phyloP scores from a whole-genome alignment of 1,140 invertebrate species.

The Drosophila lacertosa region DNA sequence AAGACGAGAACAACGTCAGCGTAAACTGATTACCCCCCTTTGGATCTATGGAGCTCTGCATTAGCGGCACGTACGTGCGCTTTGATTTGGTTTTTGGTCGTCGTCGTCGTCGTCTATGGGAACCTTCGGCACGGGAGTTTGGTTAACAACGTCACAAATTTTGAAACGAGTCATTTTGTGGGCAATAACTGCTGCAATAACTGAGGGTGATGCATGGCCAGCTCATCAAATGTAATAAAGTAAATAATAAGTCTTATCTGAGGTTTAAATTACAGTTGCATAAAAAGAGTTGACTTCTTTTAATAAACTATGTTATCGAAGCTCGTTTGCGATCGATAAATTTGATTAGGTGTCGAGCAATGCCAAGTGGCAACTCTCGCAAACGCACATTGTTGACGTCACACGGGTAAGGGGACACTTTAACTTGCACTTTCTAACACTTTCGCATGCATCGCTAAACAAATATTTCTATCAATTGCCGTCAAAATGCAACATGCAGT shows the following conservation, averaged over 20 bases:
- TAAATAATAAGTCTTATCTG: slow-evolving; percentile 66
- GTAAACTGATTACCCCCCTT: slow-evolving; percentile 74
- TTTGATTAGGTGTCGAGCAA: not conserved
- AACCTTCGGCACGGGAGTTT: slow-evolving; percentile 69
- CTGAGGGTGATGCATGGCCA: slow-evolving; percentile 41
- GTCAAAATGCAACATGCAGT: slow-evolving; percentile 17
- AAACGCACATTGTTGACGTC: slow-evolving; percentile 2
- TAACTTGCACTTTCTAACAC: slow-evolving; percentile 11
- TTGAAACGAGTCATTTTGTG: slow-evolving; percentile 40
- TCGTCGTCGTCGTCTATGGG: slow-evolving; percentile 40
- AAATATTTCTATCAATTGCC: slow-evolving; percentile 49
- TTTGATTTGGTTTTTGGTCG: slow-evolving; percentile 26
- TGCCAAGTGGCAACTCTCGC: slow-evolving; percentile 11
- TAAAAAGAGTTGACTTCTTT: slow-evolving; percentile 37
- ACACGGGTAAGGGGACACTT: not conserved
- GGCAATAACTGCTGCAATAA: slow-evolving; percentile 26
- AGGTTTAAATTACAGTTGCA: slow-evolving; percentile 63
- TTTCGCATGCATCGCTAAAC: not conserved
- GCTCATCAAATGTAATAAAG: slow-evolving; percentile 15
- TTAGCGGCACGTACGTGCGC: slow-evolving; percentile 56
- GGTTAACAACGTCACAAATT: slow-evolving; percentile 51
- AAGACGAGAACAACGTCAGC: slow-evolving; percentile 70
- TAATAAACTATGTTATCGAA: slow-evolving; percentile 29
- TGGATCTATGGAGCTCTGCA: slow-evolving; percentile 65
- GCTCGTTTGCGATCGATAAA: slow-evolving; percentile 11